Base-by-base conservation (phyloP, 2,113 vertebrate species). In the Macaca fascicularis region DNA sequence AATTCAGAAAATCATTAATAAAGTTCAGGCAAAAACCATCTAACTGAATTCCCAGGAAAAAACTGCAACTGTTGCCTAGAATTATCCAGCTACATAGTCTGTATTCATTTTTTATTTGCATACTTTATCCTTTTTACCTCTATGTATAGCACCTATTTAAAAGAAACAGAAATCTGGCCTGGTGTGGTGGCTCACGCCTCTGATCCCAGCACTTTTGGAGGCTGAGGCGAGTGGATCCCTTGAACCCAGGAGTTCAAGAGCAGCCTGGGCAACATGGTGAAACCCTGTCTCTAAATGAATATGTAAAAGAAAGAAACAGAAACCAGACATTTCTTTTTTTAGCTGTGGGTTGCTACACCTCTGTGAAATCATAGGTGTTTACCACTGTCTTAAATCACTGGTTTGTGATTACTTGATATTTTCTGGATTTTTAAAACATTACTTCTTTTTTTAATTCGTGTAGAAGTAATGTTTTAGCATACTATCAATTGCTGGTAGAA, bases 401-500 rank as follows among this genome's bases (percentile, higher is more conserved):
- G 1, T 61, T 79, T 89, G 19, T 50, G 11, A 40, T 59, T 25
- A 19, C 81, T 94, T 32, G 59, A 23, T 64, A 67, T 38, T 40
- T 64, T 86, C n/a, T 96, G 32, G 57, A 95, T 93, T 74, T 94
- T 95, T 78, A 76, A 95, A 94, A 64, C 19, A 64, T 32, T 1
- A 0, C 80, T 96, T 95, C 81, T 79, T 81, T 79, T 82, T 83
- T 11, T 25, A 32, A 81, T 19, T 92, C 93, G 19, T 6, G 0
- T 89, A 92, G 48, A 70, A 95, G 75, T 84, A 57, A 11, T 57
- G 55, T 50, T 81, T 38, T 20, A 95, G 35, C 6, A 1, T 75
- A 13, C 4, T 67, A 32, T 76, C 93, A 48, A 0, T 0, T 83
- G 97, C 96, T 88, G 93, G 16, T 67, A 92, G 6, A 75, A 95